These are phyloP conservation scores for Drosophila monieri DNA, from an alignment of 2,888 invertebrate genomes.

Conservation along the genomic window DNA sequence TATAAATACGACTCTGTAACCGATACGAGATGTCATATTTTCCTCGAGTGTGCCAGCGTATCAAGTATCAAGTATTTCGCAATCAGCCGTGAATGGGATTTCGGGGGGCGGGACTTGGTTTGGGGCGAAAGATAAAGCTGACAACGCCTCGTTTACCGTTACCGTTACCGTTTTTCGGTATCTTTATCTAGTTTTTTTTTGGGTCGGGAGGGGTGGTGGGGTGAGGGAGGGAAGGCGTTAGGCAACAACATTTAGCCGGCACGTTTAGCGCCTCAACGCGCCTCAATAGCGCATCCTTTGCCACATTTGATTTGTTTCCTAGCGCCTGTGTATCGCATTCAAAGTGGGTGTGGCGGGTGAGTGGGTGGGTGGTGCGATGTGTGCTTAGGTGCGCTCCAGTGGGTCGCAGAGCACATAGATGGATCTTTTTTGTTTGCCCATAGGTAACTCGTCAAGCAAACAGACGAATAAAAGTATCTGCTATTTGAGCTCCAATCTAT, in stretches of 20 bases:
- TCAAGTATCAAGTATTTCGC: constrained; percentile 5
- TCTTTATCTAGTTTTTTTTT: constrained; percentile 19
- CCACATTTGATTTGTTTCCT: constrained; percentile 66
- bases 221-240: constrained; percentile 2
- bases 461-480: background rate
- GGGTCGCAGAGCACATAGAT: constrained; percentile 3
- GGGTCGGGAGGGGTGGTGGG: background rate
- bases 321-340: background rate
- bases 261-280: constrained; percentile 58
- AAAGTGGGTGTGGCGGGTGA: background rate
- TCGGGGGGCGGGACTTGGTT: constrained; percentile 4
- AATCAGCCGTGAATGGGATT: constrained; percentile 10
- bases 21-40: background rate
- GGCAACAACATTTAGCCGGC: constrained; percentile 57
- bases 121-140: constrained; percentile 17
- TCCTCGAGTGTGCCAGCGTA: background rate
- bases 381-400: constrained; percentile 20
- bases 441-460: constrained; percentile 9
- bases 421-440: constrained; percentile 6
- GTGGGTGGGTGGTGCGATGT: background rate
- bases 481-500: constrained; percentile 21
- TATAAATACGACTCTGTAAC: background rate
- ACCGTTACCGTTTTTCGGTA: constrained; percentile 10
- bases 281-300: constrained; percentile 36
- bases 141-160: constrained; percentile 29